Evolutionary conservation across 2,888 invertebrate genomes (phyloP).

Genomic region (Monochamus alternatus): DNA sequence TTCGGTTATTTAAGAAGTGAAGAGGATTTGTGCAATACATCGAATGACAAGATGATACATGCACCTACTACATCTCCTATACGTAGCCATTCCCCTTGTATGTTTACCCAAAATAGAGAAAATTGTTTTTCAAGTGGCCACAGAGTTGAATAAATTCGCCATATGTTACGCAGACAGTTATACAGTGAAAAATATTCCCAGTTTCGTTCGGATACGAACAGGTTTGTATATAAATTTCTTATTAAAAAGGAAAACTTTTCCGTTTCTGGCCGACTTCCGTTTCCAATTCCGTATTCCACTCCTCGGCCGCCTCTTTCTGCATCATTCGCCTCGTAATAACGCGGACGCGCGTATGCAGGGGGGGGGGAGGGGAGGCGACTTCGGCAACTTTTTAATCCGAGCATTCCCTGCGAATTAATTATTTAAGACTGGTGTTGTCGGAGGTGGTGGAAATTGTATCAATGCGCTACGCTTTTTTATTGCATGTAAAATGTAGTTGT

Average conservation of each 20-base stretch:
- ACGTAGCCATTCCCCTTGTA: conserved; percentile 5
- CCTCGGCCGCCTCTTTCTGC: conserved; percentile 20
- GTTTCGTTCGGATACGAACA: conserved; percentile 46
- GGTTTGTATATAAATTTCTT: conserved; percentile 55
- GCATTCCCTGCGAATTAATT: conserved; percentile 2
- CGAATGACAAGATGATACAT: too few relatives aligned
- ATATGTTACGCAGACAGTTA: conserved; percentile 52
- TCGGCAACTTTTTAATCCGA: conserved; percentile 18
- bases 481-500: too few relatives aligned
- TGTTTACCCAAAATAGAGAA: conserved; percentile 27
- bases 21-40: too few relatives aligned
- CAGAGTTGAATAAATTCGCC: conserved; percentile 50
- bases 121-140: conserved; percentile 37
- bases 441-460: background rate
- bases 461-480: too few relatives aligned
- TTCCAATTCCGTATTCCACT: conserved; percentile 47
- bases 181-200: conserved; percentile 52
- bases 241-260: conserved; percentile 51
- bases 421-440: conserved; percentile 4
- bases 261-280: conserved; percentile 34
- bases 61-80: background rate
- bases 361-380: background rate
- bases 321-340: conserved; percentile 3
- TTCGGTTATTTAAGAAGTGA: too few relatives aligned
- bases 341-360: background rate